phyloP scores from a whole-genome alignment of 2,113 vertebrate genomes.

The Diphyllodes magnificus region DNA sequence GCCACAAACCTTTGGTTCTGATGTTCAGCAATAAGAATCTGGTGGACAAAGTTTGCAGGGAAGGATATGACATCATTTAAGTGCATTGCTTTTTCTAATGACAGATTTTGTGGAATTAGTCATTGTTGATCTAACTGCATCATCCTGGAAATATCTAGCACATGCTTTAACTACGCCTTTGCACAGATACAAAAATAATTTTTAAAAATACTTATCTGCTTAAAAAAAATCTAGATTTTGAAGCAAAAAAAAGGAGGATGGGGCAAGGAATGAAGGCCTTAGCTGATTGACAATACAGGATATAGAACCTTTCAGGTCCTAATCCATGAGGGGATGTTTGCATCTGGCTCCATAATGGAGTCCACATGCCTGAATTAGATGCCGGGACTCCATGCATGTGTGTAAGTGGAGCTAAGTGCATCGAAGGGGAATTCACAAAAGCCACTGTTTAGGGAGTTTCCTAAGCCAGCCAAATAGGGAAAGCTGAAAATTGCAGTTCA shows the following conservation, averaged over 20 bases:
- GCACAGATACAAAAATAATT: not conserved
- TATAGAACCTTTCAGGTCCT: not conserved
- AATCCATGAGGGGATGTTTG: not conserved
- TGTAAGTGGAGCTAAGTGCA: not conserved
- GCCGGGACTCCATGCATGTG: not conserved
- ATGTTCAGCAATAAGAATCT: not conserved
- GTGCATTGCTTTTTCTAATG: not conserved
- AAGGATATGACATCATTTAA: not conserved
- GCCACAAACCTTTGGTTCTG: not conserved
- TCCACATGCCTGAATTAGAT: not conserved
- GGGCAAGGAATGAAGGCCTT: not conserved
- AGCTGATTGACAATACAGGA: not conserved
- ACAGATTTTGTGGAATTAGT: not conserved
- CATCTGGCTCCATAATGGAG: slow-evolving; percentile 12
- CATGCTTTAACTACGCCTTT: not conserved
- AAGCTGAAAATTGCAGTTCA: not conserved
- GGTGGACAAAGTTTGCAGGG: not conserved
- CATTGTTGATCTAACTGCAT: not conserved
- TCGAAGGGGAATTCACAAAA: not conserved
- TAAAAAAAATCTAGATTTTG: not conserved
- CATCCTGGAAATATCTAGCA: not conserved
- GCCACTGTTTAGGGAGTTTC: not conserved
- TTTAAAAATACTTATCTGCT: not conserved
- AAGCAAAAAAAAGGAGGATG: not conserved
- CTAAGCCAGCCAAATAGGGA: slow-evolving; percentile 16